Evolutionary conservation across 2,113 vertebrate genomes (phyloP), one percentile per base, ranked within the genome.

Genomic region (Dipodomys spectabilis): DNA sequence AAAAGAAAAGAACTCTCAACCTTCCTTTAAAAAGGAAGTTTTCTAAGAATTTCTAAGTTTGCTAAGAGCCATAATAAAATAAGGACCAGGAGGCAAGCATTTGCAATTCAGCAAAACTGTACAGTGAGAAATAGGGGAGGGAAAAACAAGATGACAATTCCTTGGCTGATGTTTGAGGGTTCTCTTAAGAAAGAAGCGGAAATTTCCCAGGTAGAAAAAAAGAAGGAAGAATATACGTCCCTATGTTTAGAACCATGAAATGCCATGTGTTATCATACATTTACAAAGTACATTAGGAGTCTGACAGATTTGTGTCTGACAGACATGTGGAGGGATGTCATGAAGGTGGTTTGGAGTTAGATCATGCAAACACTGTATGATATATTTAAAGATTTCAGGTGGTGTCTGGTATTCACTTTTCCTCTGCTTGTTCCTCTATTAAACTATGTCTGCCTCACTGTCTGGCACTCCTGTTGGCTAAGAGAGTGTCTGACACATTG

Each of bases 1-100:
- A 57, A 84, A 69, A 7, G 74, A 22, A 83, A 39, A 64, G 27
- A 81, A 73, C 22, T 30, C 15, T 79, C 45, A 77, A 35, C 1
- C 10, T 92, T 92, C 75, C 72, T 72, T 86, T 89, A 30, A 82
- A 39, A 84, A 82, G 28, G 23, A 64, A n/a, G 71, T 69, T 35
- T 82, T n/a, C 32, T 32, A 32, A 32, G 16, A 80, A 74, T 10
- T 86, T 91, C 30, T 30, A 30, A 74, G 45, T 45, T 12, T 93
- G 44, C 35, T 78, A 67, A 88, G 65, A 81, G 22, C 8, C 28
- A 22, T 39, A 88, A 49, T 57, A 57, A 12, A 4, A 57, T 57
- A 19, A 87, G 60, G 60, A 16, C 20, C 35, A 39, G 4, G 19
- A 32, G 64, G 81, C 28, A 28, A 16, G 15, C 62, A 75, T 25